Percentiles rank a stretch among this genome's conserved stretches.
phyloP scores from a whole-genome alignment of 2,797 vertebrate species.

The Arctocebus calabarensis region DNA sequence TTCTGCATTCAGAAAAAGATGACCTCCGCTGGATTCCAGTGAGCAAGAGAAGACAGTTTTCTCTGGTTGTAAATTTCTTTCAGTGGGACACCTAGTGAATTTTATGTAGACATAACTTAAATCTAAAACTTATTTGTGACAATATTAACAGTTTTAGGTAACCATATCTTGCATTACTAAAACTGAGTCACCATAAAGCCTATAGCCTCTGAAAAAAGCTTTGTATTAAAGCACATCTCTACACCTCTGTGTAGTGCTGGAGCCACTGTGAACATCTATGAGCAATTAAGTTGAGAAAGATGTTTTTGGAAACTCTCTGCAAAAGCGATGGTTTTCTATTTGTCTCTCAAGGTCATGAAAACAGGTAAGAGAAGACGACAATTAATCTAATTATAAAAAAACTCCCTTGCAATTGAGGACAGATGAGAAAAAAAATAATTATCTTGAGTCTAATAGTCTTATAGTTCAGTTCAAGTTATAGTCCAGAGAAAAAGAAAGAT shows the following conservation, averaged over 20 bases:
- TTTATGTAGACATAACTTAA: neutral
- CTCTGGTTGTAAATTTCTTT: neutral
- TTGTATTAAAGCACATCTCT: neutral
- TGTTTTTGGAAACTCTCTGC: neutral
- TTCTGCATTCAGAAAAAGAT: neutral
- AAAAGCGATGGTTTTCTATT: neutral
- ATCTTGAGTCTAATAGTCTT: neutral
- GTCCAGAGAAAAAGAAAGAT: neutral
- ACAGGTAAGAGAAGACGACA: neutral
- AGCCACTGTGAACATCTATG: neutral
- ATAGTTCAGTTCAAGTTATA: neutral
- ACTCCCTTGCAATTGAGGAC: neutral
- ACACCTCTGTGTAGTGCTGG: neutral
- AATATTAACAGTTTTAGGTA: neutral
- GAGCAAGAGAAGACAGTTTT: neutral
- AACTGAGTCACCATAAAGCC: neutral
- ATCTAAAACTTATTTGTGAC: neutral
- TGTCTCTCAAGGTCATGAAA: neutral
- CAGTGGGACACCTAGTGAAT: neutral
- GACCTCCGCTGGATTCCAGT: neutral
- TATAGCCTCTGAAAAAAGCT: neutral
- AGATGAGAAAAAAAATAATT: neutral
- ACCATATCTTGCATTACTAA: slow-evolving; percentile 1
- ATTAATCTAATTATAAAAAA: neutral
- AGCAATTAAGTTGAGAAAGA: slow-evolving; percentile 27